A percentile compares a stretch with the other conserved stretches of the same genome.
Conservation (phyloP, 2,888 invertebrate species). For the Lochmaea capreae region DNA sequence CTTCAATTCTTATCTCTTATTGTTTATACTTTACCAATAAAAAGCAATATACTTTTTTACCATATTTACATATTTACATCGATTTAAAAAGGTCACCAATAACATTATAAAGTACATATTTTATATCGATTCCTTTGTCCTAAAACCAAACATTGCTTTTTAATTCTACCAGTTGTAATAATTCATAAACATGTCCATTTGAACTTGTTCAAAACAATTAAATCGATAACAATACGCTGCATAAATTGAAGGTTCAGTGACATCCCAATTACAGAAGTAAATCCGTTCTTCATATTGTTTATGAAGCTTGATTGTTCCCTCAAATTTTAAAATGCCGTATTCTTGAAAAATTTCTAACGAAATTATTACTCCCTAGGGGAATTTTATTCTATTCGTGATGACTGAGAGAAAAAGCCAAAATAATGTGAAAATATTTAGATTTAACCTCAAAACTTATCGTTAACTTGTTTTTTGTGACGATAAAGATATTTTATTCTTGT, state of each 20-base stretch:
- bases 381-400: too few relatives aligned
- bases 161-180: not conserved
- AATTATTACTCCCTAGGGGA: too few relatives aligned
- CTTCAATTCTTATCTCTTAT: not conserved
- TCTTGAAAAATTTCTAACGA: too few relatives aligned
- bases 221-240: constrained; percentile 2
- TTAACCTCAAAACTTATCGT: too few relatives aligned
- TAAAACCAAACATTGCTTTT: not conserved
- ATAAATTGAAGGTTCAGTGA: constrained; percentile 10
- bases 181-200: not conserved
- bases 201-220: not conserved
- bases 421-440: too few relatives aligned
- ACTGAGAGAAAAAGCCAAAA: too few relatives aligned
- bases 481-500: too few relatives aligned
- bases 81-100: not conserved
- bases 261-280: constrained; percentile 7
- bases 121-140: not conserved
- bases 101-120: not conserved
- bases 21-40: too few relatives aligned
- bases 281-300: constrained; percentile 8
- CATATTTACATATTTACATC: too few relatives aligned
- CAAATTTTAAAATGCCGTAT: too few relatives aligned
- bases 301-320: not conserved
- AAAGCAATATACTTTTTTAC: too few relatives aligned
- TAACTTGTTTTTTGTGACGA: too few relatives aligned